These are phyloP conservation scores for Climacteris rufus DNA, from an alignment of 2,113 vertebrate species.

Conservation along the genomic window DNA sequence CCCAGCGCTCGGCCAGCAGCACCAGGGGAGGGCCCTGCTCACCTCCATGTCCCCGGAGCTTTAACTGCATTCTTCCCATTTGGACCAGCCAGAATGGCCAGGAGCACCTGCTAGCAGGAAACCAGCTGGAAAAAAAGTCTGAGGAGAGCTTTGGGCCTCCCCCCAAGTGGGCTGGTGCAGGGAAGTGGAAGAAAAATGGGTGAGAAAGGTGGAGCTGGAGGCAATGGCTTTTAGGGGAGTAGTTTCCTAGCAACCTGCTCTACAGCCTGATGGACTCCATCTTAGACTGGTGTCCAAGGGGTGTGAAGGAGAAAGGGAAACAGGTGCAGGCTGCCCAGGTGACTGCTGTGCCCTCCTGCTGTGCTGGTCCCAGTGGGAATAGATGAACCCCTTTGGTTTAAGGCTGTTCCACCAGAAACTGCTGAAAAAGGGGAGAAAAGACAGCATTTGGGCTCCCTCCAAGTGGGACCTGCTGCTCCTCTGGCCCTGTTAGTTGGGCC, in stretches of 20 bases:
- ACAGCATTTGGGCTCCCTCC: neutral
- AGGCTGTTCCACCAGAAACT: rapidly evolving
- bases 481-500: neutral
- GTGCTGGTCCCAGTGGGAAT: rapidly evolving
- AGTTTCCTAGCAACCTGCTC: neutral
- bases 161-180: too few relatives aligned
- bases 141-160: neutral
- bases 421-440: neutral
- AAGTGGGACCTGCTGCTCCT: neutral
- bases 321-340: neutral
- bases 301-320: neutral
- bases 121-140: neutral
- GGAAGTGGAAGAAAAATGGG: rapidly evolving
- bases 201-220: neutral
- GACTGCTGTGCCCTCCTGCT: neutral
- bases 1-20: neutral
- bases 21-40: neutral
- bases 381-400: rapidly evolving
- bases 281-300: too few relatives aligned
- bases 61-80: neutral
- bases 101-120: neutral
- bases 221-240: rapidly evolving
- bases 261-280: neutral
- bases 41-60: neutral
- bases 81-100: neutral